Evolutionary conservation across 1,140 invertebrate species (phyloP), one percentile per base, ranked within the genome.

Genomic region (Drosophila neocordata): DNA sequence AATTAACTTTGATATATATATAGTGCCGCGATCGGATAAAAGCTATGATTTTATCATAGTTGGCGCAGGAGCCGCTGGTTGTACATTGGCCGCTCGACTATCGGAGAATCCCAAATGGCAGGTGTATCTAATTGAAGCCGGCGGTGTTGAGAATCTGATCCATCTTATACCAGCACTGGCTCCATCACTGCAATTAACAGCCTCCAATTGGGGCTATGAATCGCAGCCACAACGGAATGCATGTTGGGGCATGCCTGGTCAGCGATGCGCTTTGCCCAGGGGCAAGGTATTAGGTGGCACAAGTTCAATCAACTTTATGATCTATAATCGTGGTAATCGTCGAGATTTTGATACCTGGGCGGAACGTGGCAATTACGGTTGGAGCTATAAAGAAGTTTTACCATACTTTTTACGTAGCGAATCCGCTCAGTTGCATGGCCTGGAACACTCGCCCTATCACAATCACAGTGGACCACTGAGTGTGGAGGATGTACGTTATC

Each of bases 11-110:
- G 4, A 24, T 24, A 24, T 24, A 24, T 24, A 22, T 31, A 6
- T 52, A 87, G 90, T 75, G 11, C 90, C 90, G 0, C 75, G 63
- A 2, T 22, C 8, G 12, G 67, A 69, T 67, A 44, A 48, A 22
- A 67, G 56, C 9, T 98, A 97, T 65, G 96, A 97, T 89, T 97
- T 97, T 77, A 95, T 98, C 35, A 93, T 97, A 38, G 94, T 99
- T 1, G 98, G 98, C 0, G 96, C 95, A 0, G 98, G 98, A 3
- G 97, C 97, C 0, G 92, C 92, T 91, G 95, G 95, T 38, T 94
- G 96, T 35, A 97, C 98, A 0, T 85, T 99, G 15, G 98, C 98
- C 0, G 97, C 95, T 79, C 93, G 95, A 5, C 90, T 97, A 92
- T 70, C 92, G 0, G 92, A 94, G 81, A 91, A 92, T 22, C 81